Evolutionary conservation across 2,888 invertebrate genomes (phyloP).

Genomic region (Dioctria linearis): DNA sequence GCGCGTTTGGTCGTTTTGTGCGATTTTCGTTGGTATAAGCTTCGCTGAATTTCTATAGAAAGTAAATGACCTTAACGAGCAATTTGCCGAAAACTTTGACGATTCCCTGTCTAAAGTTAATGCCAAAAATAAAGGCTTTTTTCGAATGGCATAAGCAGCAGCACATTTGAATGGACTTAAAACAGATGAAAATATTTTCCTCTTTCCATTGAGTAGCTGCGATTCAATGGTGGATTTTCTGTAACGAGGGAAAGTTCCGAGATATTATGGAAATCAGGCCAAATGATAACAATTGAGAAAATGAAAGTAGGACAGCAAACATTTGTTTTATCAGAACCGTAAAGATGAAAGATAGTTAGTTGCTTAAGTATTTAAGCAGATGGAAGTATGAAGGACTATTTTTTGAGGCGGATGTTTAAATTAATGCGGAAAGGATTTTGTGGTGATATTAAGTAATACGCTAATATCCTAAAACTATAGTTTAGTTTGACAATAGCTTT

Average conservation of each 20-base stretch:
- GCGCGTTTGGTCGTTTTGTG: slow-evolving; percentile 11
- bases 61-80: slow-evolving; percentile 24
- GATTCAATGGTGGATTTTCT: not conserved
- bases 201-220: not conserved
- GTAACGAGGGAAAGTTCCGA: not conserved
- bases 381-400: too few relatives aligned
- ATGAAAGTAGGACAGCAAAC: slow-evolving; percentile 2
- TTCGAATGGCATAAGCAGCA: slow-evolving; percentile 4
- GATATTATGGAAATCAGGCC: slow-evolving; percentile 5
- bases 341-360: too few relatives aligned
- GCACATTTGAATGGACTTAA: slow-evolving; percentile 17
- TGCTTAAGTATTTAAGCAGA: too few relatives aligned
- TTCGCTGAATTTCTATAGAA: not conserved
- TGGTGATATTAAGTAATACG: too few relatives aligned
- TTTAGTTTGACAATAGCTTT: too few relatives aligned
- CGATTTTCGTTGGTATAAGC: not conserved
- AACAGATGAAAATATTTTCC: not conserved
- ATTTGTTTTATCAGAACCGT: not conserved
- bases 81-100: slow-evolving; percentile 22
- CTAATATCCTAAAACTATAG: too few relatives aligned
- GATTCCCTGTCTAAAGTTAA: not conserved
- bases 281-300: slow-evolving; percentile 4
- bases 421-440: too few relatives aligned
- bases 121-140: slow-evolving; percentile 15
- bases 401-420: too few relatives aligned